These are phyloP conservation scores for Aporophyla nigra DNA, from an alignment of 2,888 invertebrate species.

Conservation along the genomic window DNA sequence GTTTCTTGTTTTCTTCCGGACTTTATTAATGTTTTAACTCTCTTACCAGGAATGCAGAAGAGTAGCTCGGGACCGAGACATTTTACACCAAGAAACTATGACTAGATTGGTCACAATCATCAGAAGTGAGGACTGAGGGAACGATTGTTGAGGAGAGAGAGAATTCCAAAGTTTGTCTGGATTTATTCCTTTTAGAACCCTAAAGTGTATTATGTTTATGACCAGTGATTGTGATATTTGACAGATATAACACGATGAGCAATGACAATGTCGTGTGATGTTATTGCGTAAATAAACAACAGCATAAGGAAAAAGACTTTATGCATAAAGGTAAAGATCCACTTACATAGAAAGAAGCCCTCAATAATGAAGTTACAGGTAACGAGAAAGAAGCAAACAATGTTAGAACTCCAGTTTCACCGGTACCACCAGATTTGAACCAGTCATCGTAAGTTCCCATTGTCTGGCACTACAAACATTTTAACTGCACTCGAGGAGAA, in stretches of 20 bases:
- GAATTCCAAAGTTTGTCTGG: neutral
- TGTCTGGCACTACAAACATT: constrained; percentile 49
- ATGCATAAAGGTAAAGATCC: neutral
- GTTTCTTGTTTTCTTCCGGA: neutral
- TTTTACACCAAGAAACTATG: too few species aligned
- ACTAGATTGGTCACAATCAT: neutral
- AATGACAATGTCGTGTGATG: neutral
- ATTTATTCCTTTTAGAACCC: neutral
- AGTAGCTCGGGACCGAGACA: too few species aligned
- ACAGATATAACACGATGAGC: neutral
- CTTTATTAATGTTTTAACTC: neutral
- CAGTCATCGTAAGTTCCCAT: constrained; percentile 48
- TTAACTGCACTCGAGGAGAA: constrained; percentile 57
- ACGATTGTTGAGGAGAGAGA: neutral
- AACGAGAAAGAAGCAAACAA: constrained; percentile 16
- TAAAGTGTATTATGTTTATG: neutral
- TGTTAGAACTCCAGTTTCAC: neutral
- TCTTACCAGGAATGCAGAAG: neutral
- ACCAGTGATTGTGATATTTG: neutral
- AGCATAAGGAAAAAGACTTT: neutral
- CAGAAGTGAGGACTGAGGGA: neutral
- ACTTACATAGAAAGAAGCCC: too few species aligned
- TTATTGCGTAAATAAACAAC: neutral
- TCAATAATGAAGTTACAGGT: neutral
- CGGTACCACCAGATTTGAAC: constrained; percentile 18